phyloP scores from a whole-genome alignment of 2,888 invertebrate genomes.

The Zeuzera pyrina region DNA sequence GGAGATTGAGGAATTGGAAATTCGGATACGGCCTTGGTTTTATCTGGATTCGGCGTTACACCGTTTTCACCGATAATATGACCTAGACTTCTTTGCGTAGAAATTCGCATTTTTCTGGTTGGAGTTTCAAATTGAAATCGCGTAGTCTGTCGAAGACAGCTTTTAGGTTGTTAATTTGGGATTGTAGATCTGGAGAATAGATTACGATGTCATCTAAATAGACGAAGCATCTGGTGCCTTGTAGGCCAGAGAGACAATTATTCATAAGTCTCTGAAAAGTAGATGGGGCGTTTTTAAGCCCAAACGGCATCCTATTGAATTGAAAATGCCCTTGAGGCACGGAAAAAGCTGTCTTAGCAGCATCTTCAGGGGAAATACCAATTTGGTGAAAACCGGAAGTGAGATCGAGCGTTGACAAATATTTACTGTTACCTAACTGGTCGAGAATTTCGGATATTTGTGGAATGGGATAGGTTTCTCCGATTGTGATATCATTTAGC shows the following conservation, averaged over 20 bases:
- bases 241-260: constrained; percentile 1
- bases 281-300: constrained; percentile 3
- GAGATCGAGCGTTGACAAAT: constrained; percentile 5
- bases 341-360: constrained; percentile 2
- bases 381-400: constrained; percentile 5
- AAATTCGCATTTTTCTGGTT: constrained; percentile 1
- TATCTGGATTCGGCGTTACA: too few relatives aligned
- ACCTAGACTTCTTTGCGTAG: neutral
- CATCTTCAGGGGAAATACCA: constrained; percentile 3
- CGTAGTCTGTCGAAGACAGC: neutral
- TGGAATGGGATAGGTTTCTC: constrained; percentile 5
- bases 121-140: too few relatives aligned
- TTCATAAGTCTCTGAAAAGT: constrained; percentile 4
- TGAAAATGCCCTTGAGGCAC: constrained; percentile 3
- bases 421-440: constrained; percentile 1
- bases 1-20: too few relatives aligned
- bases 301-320: constrained; percentile 3
- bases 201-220: constrained; percentile 5
- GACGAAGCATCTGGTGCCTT: neutral
- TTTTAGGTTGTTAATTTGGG: neutral
- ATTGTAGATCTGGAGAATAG: constrained; percentile 1
- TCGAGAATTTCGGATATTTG: constrained; percentile 4
- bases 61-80: too few relatives aligned
- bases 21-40: too few relatives aligned
- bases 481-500: constrained; percentile 1